phyloP scores from a whole-genome alignment of 2,888 invertebrate genomes.

The Scaptodrosophila latifasciaeformis region DNA sequence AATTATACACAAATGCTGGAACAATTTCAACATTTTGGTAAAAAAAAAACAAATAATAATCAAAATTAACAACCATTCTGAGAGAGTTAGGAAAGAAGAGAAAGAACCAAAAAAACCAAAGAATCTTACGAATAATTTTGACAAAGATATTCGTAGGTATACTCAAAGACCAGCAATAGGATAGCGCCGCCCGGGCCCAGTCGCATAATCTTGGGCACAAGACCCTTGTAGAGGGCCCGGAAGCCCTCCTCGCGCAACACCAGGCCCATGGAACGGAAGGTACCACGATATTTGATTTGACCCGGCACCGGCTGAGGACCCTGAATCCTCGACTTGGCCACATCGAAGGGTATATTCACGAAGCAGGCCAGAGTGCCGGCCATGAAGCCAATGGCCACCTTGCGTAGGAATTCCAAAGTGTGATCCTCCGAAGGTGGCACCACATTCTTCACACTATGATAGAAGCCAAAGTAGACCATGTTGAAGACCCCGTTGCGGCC shows the following conservation, averaged over 20 bases:
- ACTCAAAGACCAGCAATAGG: conserved; percentile 94
- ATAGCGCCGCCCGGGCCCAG: conserved; percentile 96
- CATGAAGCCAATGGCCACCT: conserved; percentile 88
- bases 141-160: conserved; percentile 85
- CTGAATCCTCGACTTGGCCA: conserved; percentile 96
- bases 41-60: no score
- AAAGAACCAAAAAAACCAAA: background rate
- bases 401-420: conserved; percentile 82
- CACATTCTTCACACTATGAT: conserved; percentile 89
- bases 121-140: conserved; percentile 70
- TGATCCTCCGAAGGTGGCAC: conserved; percentile 82
- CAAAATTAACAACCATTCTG: no score
- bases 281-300: conserved; percentile 85
- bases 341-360: conserved; percentile 96
- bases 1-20: no score
- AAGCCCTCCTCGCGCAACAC: conserved; percentile 93
- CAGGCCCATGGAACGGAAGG: conserved; percentile 82
- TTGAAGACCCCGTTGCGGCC: conserved; percentile 94
- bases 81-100: no score
- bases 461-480: conserved; percentile 95
- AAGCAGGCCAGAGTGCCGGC: conserved; percentile 92
- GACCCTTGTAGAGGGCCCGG: conserved; percentile 91
- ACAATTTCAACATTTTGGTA: no score
- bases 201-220: conserved; percentile 91
- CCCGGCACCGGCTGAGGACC: conserved; percentile 88